These are phyloP conservation scores for Drosophila infuscata DNA, from an alignment of 2,888 invertebrate species.

Conservation along the genomic window DNA sequence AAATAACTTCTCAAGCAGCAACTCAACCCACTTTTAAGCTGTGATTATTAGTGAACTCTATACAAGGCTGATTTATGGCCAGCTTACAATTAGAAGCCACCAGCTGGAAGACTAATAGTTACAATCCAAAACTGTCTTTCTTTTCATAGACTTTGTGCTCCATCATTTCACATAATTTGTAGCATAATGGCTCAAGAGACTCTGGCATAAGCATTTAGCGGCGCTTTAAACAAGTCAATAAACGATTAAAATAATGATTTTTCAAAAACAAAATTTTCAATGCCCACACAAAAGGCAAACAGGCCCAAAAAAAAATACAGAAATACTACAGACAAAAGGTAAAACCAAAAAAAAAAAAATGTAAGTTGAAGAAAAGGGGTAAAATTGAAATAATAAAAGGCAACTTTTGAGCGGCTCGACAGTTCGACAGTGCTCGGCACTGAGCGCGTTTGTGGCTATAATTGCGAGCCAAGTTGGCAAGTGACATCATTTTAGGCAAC, in stretches of 20 bases:
- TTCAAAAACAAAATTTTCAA: conserved; percentile 38
- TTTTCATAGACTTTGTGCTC: conserved; percentile 66
- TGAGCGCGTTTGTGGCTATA: conserved; percentile 58
- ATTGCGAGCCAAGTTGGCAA: conserved; percentile 65
- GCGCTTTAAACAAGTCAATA: conserved; percentile 80
- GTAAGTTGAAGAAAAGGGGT: conserved; percentile 25
- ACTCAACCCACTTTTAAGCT: not conserved
- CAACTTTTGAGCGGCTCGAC: conserved; percentile 34
- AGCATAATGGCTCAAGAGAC: conserved; percentile 32
- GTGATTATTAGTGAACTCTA: not conserved
- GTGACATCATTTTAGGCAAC: conserved; percentile 78
- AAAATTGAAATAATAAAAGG: conserved; percentile 64
- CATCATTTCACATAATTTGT: conserved; percentile 83
- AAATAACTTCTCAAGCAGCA: not conserved
- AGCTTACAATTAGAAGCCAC: conserved; percentile 21
- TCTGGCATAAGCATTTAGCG: conserved; percentile 56
- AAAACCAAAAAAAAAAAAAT: conserved; percentile 12
- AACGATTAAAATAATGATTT: conserved; percentile 80
- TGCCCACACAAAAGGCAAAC: conserved; percentile 64
- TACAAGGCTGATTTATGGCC: not conserved
- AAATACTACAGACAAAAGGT: conserved; percentile 53
- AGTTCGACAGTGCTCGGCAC: conserved; percentile 54
- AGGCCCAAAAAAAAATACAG: conserved; percentile 35
- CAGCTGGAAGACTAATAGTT: conserved; percentile 9
- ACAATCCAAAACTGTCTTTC: conserved; percentile 26